A percentile compares a stretch with the other conserved stretches of the same genome.
Conservation (phyloP, 2,797 vertebrate species). For the Alectoris magna region DNA sequence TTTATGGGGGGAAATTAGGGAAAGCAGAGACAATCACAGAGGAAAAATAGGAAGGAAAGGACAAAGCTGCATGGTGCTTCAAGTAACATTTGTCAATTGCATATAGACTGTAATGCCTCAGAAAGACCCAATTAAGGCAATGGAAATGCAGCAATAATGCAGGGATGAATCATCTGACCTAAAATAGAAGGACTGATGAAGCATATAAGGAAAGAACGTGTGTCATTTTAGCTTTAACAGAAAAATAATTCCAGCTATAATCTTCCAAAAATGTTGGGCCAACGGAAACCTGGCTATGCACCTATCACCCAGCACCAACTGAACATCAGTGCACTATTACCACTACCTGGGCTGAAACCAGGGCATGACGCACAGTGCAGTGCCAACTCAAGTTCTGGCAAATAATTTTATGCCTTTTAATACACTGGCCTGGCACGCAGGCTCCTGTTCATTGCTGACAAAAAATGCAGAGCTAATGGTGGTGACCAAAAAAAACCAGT, state of each 20-base stretch:
- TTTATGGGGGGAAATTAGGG: not conserved
- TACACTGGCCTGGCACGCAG: too few relatives aligned
- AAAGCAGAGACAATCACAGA: not conserved
- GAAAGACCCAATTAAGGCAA: constrained; percentile 61
- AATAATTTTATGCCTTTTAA: too few relatives aligned
- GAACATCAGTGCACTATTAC: too few relatives aligned
- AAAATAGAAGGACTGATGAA: constrained; percentile 58
- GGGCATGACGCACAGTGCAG: too few relatives aligned
- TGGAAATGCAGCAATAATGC: constrained; percentile 55
- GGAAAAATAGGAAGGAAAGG: not conserved
- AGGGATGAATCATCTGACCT: constrained; percentile 68
- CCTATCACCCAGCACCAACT: too few relatives aligned
- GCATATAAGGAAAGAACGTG: constrained; percentile 39
- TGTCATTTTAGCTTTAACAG: constrained; percentile 54
- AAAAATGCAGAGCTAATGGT: too few relatives aligned
- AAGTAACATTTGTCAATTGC: constrained; percentile 35
- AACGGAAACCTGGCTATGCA: not conserved
- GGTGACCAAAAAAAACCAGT: too few relatives aligned
- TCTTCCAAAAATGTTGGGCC: not conserved
- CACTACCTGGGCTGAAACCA: too few relatives aligned
- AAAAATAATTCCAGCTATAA: constrained; percentile 31
- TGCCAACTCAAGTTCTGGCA: too few relatives aligned
- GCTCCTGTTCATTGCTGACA: too few relatives aligned
- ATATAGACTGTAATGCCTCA: constrained; percentile 19
- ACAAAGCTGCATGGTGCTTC: not conserved